phyloP scores from a whole-genome alignment of 1,140 invertebrate genomes.

The Fopius arisanus region DNA sequence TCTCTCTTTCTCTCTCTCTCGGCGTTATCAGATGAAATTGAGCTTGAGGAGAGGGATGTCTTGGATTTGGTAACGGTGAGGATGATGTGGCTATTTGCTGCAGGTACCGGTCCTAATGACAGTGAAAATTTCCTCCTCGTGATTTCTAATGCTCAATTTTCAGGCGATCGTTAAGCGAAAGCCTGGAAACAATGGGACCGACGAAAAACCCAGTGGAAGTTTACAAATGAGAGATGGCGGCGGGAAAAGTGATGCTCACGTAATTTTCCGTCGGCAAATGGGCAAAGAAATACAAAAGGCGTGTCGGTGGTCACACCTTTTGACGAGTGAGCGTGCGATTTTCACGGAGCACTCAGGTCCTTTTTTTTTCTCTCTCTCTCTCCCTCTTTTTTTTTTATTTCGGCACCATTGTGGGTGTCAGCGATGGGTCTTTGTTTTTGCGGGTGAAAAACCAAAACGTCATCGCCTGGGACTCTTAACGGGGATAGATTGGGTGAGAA shows the following conservation, averaged over 20 bases:
- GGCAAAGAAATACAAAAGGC: neutral
- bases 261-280: slow-evolving; percentile 7
- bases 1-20: no score
- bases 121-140: neutral
- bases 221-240: neutral
- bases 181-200: neutral
- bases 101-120: neutral
- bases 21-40: no score
- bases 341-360: neutral
- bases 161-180: neutral
- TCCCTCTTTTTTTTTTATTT: no score
- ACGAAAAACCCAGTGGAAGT: neutral
- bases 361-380: no score
- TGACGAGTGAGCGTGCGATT: neutral
- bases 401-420: neutral
- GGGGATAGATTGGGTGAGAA: neutral
- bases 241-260: neutral
- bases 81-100: neutral
- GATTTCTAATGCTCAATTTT: slow-evolving; percentile 1
- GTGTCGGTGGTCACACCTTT: neutral
- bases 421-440: slow-evolving; percentile 1
- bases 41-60: no score
- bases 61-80: slow-evolving; percentile 28
- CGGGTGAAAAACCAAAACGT: neutral
- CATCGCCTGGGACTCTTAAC: neutral